These are phyloP conservation scores for Drosophila serrata DNA, from an alignment of 1,140 invertebrate species.

Conservation along the genomic window DNA sequence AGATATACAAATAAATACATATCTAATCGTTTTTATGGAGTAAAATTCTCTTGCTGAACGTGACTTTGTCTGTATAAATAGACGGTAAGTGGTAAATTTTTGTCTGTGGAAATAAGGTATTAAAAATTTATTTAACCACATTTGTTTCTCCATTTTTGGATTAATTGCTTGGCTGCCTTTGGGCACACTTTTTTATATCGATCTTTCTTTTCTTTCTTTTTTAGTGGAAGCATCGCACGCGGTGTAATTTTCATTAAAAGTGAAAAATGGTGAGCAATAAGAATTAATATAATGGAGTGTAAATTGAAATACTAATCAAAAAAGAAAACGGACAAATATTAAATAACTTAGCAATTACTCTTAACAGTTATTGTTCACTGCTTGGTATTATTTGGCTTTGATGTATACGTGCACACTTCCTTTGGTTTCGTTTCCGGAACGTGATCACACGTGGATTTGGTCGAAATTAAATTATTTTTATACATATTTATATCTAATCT, in stretches of 20 bases:
- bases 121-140: background rate
- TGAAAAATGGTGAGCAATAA: conserved; percentile 10
- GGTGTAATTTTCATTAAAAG: conserved; percentile 15
- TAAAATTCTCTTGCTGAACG: background rate
- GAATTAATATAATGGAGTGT: background rate
- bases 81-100: too few relatives aligned
- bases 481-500: too few relatives aligned
- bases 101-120: background rate
- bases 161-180: background rate
- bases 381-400: background rate
- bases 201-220: conserved; percentile 14
- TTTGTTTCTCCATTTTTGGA: background rate
- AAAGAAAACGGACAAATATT: background rate
- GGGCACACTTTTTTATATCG: background rate
- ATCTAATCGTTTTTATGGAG: too few relatives aligned
- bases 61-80: background rate
- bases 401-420: conserved; percentile 7
- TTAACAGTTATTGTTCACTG: background rate
- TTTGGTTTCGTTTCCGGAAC: conserved; percentile 9
- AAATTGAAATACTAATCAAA: background rate
- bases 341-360: background rate
- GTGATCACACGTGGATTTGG: background rate
- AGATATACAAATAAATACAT: too few relatives aligned
- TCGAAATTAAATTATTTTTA: background rate
- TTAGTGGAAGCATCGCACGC: conserved; percentile 7